Conservation (phyloP, 2,888 invertebrate species). For the Cartodere bifasciata region DNA sequence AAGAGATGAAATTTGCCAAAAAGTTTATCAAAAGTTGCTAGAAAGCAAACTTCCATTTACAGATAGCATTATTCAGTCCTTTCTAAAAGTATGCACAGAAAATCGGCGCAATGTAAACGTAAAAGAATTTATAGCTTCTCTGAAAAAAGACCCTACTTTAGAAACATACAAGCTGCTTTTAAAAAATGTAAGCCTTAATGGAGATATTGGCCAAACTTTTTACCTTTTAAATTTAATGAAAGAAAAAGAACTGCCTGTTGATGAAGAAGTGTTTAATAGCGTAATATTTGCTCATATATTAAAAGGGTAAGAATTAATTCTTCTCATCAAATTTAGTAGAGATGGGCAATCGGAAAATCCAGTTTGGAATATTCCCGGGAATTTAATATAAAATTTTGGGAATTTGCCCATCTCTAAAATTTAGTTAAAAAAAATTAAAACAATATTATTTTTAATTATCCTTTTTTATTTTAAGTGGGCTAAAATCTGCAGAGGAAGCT, state of each 20-base stretch:
- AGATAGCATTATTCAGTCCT: slow-evolving; percentile 41
- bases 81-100: slow-evolving; percentile 45
- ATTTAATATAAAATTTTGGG: too few species aligned
- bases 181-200: slow-evolving; percentile 41
- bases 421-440: too few species aligned
- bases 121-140: slow-evolving; percentile 36
- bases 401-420: too few species aligned
- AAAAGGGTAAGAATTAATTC: slow-evolving; percentile 38
- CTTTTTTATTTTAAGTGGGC: slow-evolving; percentile 23
- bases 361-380: too few species aligned
- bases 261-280: slow-evolving; percentile 46
- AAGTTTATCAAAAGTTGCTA: slow-evolving; percentile 41
- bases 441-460: too few species aligned
- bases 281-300: slow-evolving; percentile 48
- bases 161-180: slow-evolving; percentile 46
- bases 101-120: slow-evolving; percentile 39
- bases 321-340: slow-evolving; percentile 17
- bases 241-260: slow-evolving; percentile 37
- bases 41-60: slow-evolving; percentile 35
- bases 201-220: slow-evolving; percentile 43
- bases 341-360: neutral
- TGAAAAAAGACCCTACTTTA: slow-evolving; percentile 38
- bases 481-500: slow-evolving; percentile 38
- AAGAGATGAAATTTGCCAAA: slow-evolving; percentile 39
- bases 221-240: slow-evolving; percentile 50